Conservation (phyloP, 2,113 vertebrate genomes). For the Gallinago jamesoni region DNA sequence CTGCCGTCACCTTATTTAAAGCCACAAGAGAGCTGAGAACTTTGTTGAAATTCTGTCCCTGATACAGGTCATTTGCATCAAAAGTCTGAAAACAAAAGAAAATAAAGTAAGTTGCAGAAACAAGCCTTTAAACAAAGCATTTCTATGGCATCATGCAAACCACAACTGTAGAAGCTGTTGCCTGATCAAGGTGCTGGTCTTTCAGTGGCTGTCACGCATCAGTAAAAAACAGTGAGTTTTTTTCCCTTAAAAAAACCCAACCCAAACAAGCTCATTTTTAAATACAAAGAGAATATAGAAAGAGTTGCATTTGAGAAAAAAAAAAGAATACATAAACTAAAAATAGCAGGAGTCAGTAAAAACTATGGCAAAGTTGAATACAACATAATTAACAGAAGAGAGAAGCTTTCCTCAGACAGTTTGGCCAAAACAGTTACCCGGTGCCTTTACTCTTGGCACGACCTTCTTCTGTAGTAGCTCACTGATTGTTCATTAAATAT, state of each 20-base stretch:
- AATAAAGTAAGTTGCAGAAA: background rate
- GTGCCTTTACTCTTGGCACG: background rate
- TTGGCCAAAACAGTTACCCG: background rate
- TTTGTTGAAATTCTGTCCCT: slow-evolving; percentile 95
- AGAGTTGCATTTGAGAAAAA: background rate
- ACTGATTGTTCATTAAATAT: background rate
- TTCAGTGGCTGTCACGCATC: background rate
- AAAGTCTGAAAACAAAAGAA: slow-evolving; percentile 84
- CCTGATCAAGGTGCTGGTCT: background rate
- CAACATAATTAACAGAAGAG: background rate
- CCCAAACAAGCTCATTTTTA: background rate
- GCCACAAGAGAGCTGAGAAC: slow-evolving; percentile 93
- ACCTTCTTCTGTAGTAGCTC: background rate
- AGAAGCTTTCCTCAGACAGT: background rate
- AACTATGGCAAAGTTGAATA: background rate
- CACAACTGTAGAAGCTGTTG: background rate
- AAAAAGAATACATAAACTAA: background rate
- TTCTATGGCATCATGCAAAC: background rate
- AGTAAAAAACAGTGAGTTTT: background rate
- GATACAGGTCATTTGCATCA: slow-evolving; percentile 95
- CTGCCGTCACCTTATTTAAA: slow-evolving; percentile 97
- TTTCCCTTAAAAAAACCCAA: background rate
- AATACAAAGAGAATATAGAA: background rate
- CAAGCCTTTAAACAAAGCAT: background rate
- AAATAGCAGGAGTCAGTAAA: background rate